Evolutionary conservation across 2,797 vertebrate genomes (phyloP).

Genomic region (Cryptoblepharus egeriae): DNA sequence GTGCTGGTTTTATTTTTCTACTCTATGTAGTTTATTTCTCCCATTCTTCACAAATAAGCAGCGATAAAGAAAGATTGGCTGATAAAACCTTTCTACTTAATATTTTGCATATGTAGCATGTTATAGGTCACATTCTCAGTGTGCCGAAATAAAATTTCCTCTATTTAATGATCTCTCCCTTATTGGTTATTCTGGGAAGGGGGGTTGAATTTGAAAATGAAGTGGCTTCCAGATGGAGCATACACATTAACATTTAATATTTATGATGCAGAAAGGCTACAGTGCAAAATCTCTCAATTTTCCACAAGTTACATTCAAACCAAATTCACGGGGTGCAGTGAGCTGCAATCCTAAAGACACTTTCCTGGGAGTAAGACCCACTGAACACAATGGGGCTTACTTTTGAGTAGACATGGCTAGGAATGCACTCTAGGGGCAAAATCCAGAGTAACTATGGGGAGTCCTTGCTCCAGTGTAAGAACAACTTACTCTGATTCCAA

Average conservation of each 20-base stretch:
- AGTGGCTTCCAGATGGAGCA: slow-evolving; percentile 67
- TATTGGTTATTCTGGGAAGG: slow-evolving; percentile 63
- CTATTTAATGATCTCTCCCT: slow-evolving; percentile 63
- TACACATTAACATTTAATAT: slow-evolving; percentile 71
- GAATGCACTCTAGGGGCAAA: too few species aligned
- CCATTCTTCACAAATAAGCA: slow-evolving; percentile 68
- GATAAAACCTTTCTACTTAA: slow-evolving; percentile 61
- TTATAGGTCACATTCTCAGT: slow-evolving; percentile 46
- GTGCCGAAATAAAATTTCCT: slow-evolving; percentile 62
- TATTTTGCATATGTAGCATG: slow-evolving; percentile 55
- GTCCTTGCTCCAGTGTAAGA: too few species aligned
- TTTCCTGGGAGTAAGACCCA: too few species aligned
- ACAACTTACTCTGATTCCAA: too few species aligned
- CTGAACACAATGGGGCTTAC: too few species aligned
- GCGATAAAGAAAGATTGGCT: slow-evolving; percentile 64
- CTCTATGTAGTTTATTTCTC: slow-evolving; percentile 58
- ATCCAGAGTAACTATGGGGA: too few species aligned
- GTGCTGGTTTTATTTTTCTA: slow-evolving; percentile 59
- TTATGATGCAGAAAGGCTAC: slow-evolving; percentile 66
- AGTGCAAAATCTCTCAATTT: slow-evolving; percentile 44
- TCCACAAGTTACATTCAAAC: slow-evolving; percentile 16
- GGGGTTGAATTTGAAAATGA: slow-evolving; percentile 63
- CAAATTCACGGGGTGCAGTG: slow-evolving; percentile 28
- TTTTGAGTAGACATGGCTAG: too few species aligned
- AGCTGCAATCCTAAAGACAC: too few species aligned